A percentile compares a stretch with the other conserved stretches of the same genome.
Conservation (phyloP, 2,888 invertebrate species). For the Buathra laborator region DNA sequence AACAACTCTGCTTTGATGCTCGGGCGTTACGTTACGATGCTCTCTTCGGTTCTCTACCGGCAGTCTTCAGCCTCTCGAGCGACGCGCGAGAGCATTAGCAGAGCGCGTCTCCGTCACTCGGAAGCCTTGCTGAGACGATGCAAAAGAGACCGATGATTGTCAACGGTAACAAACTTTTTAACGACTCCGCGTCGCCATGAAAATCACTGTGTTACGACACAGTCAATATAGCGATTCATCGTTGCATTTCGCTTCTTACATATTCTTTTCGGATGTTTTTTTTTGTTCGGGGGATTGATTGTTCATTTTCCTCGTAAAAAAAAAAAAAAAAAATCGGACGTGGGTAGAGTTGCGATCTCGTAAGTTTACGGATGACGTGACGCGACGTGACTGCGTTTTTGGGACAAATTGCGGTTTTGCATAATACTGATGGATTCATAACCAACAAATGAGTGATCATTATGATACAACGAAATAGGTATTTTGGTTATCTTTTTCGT, state of each 20-base stretch:
- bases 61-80: not conserved
- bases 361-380: too few relatives aligned
- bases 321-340: too few relatives aligned
- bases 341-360: too few relatives aligned
- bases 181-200: slow-evolving; percentile 3
- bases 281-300: not conserved
- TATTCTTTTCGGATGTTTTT: not conserved
- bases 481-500: too few relatives aligned
- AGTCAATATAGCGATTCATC: not conserved
- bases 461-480: too few relatives aligned
- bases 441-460: too few relatives aligned
- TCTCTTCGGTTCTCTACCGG: not conserved
- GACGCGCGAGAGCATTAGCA: not conserved
- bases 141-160: slow-evolving; percentile 4
- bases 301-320: too few relatives aligned
- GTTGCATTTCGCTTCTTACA: not conserved
- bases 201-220: not conserved
- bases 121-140: not conserved
- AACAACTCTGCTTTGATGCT: slow-evolving; percentile 40
- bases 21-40: not conserved
- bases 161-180: slow-evolving; percentile 33
- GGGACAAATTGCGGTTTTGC: too few relatives aligned
- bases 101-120: not conserved
- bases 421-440: too few relatives aligned
- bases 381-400: too few relatives aligned